Conservation (phyloP, 2,888 invertebrate genomes). For the Cremastinae sp. region DNA sequence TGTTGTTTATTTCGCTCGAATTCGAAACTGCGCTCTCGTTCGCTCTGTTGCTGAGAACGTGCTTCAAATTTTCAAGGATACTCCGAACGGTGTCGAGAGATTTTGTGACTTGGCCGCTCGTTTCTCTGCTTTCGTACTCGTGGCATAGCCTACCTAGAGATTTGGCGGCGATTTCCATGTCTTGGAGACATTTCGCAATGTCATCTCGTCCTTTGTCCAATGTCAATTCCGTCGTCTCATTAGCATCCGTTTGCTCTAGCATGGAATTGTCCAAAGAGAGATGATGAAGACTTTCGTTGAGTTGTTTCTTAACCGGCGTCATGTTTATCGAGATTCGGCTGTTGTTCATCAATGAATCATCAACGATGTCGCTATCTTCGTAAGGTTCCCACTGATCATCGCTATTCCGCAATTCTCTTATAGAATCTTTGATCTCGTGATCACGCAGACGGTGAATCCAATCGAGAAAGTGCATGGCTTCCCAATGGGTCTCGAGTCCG, state of each 20-base stretch:
- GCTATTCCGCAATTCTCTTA: constrained; percentile 72
- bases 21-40: constrained; percentile 55
- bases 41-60: constrained; percentile 60
- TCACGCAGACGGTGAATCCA: constrained; percentile 77
- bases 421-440: constrained; percentile 75
- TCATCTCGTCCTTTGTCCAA: constrained; percentile 69
- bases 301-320: constrained; percentile 75
- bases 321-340: constrained; percentile 77
- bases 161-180: constrained; percentile 75
- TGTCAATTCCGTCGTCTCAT: constrained; percentile 65
- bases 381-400: constrained; percentile 74
- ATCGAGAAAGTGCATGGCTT: constrained; percentile 74
- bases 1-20: constrained; percentile 62
- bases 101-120: constrained; percentile 67
- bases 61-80: constrained; percentile 68
- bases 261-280: constrained; percentile 75
- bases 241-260: constrained; percentile 65
- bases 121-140: constrained; percentile 67
- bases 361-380: constrained; percentile 70
- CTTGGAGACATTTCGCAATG: constrained; percentile 72
- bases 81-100: constrained; percentile 71
- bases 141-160: constrained; percentile 73
- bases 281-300: constrained; percentile 78
- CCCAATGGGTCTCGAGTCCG: constrained; percentile 74
- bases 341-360: constrained; percentile 71